phyloP scores from a whole-genome alignment of 1,140 invertebrate species.

The Goniozus legneri region DNA sequence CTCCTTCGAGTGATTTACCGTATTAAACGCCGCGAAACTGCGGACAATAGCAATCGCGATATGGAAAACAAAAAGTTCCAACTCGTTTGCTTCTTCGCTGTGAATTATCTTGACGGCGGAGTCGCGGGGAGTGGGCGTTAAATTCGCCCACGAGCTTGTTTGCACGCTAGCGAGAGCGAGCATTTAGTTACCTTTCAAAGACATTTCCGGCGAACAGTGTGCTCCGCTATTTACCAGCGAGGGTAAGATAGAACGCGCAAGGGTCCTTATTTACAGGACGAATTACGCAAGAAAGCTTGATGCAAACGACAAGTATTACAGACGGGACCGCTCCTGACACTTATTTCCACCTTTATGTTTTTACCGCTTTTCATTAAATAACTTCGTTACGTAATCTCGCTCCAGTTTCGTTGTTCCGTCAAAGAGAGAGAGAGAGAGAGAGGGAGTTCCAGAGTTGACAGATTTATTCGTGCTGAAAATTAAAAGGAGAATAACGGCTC shows the following conservation, averaged over 20 bases:
- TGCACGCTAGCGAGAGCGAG: conserved; percentile 1
- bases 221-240: background rate
- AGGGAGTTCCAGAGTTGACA: no score
- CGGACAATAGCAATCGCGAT: conserved; percentile 7
- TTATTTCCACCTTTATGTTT: conserved; percentile 6
- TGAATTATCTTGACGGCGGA: no score
- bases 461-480: no score
- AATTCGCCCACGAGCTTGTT: conserved; percentile 4
- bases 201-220: conserved; percentile 10
- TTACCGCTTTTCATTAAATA: conserved; percentile 9
- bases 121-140: no score
- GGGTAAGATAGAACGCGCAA: no score
- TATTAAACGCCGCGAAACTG: background rate
- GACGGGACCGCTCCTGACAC: conserved; percentile 8
- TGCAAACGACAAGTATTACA: conserved; percentile 7
- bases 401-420: no score
- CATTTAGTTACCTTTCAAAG: conserved; percentile 7
- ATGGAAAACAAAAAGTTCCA: no score
- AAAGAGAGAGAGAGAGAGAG: no score
- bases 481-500: no score
- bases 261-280: conserved; percentile 24
- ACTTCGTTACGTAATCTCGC: no score
- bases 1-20: background rate
- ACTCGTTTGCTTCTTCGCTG: no score
- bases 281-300: conserved; percentile 16